Percentiles rank a stretch among this genome's conserved stretches.
These are phyloP conservation scores for Gallinago media DNA, from an alignment of 2,113 vertebrate species.

Conservation along the genomic window DNA sequence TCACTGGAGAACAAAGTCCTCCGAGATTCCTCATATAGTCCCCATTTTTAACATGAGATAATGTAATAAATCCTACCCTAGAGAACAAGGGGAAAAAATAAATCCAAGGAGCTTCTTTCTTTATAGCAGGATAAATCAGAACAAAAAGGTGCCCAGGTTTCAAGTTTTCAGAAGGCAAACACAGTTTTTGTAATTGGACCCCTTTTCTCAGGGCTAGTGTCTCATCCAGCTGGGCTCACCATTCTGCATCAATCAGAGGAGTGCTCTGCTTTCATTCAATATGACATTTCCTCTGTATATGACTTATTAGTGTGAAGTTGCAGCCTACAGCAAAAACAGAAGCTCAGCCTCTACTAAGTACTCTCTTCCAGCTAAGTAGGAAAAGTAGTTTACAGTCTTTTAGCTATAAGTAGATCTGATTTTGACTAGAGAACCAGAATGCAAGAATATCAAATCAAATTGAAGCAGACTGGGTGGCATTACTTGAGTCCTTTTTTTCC, in stretches of 20 bases:
- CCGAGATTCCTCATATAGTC: background rate
- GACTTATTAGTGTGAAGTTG: constrained; percentile 14
- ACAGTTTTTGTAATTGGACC: background rate
- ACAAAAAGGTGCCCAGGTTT: background rate
- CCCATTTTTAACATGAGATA: background rate
- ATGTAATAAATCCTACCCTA: background rate
- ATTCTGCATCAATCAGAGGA: background rate
- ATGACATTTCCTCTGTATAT: background rate
- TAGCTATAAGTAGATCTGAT: background rate
- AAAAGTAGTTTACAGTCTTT: background rate
- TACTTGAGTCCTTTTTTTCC: background rate
- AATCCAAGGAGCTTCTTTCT: background rate
- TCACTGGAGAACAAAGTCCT: background rate
- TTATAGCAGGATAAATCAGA: background rate
- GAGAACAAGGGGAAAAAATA: background rate
- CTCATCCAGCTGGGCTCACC: background rate
- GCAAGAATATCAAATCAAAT: background rate
- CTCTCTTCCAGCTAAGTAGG: background rate
- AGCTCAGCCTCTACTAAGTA: background rate
- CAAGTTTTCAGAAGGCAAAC: background rate
- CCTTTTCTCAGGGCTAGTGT: background rate
- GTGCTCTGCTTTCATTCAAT: background rate
- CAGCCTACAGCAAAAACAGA: background rate
- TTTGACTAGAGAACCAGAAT: background rate
- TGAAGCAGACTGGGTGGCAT: background rate